Conservation (phyloP, 1,140 invertebrate genomes). For the Elysia chlorotica region DNA sequence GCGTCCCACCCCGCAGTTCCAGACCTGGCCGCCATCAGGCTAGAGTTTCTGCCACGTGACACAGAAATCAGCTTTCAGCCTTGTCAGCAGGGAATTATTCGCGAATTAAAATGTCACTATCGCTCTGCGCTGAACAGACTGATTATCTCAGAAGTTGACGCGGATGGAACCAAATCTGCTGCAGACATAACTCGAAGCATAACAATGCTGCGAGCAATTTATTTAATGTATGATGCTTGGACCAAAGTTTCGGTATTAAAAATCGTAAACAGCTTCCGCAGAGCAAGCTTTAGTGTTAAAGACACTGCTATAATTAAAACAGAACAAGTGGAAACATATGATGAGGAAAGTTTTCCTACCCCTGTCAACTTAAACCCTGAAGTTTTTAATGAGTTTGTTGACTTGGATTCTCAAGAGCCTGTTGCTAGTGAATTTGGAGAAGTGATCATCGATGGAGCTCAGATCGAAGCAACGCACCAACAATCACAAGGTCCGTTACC, state of each 20-base stretch:
- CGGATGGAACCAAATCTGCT: not conserved
- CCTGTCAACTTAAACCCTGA: not conserved
- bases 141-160: not conserved
- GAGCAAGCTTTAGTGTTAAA: not conserved
- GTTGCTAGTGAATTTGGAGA: not conserved
- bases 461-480: too few species aligned
- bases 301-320: too few species aligned
- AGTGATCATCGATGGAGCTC: not conserved
- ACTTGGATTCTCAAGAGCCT: not conserved
- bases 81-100: constrained; percentile 64
- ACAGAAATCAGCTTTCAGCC: constrained; percentile 61
- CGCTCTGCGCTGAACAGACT: not conserved
- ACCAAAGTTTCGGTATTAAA: not conserved
- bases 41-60: constrained; percentile 63
- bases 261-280: not conserved
- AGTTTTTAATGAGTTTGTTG: not conserved
- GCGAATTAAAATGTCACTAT: constrained; percentile 43
- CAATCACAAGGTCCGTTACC: too few species aligned
- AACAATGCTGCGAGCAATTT: not conserved
- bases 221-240: not conserved
- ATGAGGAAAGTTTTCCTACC: not conserved
- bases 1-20: constrained; percentile 50
- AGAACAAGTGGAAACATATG: too few species aligned
- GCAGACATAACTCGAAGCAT: not conserved
- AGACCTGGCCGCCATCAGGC: constrained; percentile 54